A percentile compares a stretch with the other conserved stretches of the same genome.
Evolutionary conservation across 1,140 invertebrate species (phyloP).

Genomic region (Formica selysi): DNA sequence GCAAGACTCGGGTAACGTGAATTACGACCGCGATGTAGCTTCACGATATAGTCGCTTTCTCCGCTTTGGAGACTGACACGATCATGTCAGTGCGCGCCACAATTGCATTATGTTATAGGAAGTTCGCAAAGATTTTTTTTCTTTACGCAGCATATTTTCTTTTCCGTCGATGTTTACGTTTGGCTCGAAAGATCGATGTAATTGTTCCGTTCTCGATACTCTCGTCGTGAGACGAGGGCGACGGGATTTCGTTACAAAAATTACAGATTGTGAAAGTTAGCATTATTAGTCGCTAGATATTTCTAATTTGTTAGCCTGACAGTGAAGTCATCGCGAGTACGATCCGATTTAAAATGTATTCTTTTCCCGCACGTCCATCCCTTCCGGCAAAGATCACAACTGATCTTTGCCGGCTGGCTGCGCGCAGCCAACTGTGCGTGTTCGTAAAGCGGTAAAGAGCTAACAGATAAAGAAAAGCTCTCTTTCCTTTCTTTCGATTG

Average conservation of each 20-base stretch:
- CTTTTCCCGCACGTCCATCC: neutral
- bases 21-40: constrained; percentile 63
- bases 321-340: constrained; percentile 1
- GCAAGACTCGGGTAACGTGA: constrained; percentile 64
- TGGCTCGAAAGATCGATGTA: neutral
- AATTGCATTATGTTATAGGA: constrained; percentile 53
- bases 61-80: constrained; percentile 59
- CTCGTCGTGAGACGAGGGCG: neutral
- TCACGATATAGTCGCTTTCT: constrained; percentile 70
- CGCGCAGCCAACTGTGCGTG: neutral
- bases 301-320: constrained; percentile 5
- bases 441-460: neutral
- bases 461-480: neutral
- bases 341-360: neutral
- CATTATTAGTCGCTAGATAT: neutral
- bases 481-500: constrained; percentile 5
- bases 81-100: constrained; percentile 36
- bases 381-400: neutral
- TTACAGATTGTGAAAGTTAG: constrained; percentile 5
- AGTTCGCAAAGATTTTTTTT: neutral
- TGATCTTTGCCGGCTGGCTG: neutral
- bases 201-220: constrained; percentile 5
- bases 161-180: neutral
- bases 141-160: neutral
- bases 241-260: neutral